These are phyloP conservation scores for Rhinogobio ventralis DNA, from an alignment of 2,797 vertebrate genomes.

Conservation along the genomic window DNA sequence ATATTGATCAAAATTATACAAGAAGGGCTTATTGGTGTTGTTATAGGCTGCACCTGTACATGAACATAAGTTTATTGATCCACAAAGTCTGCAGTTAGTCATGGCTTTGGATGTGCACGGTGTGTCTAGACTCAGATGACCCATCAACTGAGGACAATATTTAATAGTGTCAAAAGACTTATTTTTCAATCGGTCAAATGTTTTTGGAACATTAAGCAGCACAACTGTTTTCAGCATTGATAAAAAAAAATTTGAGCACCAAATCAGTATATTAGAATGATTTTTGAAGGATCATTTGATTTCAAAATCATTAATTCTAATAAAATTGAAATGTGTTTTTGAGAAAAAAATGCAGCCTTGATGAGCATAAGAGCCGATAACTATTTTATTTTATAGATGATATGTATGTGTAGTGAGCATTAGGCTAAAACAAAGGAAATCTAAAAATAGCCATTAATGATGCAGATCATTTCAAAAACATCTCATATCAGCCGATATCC, in stretches of 20 bases:
- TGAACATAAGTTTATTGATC: constrained; percentile 51
- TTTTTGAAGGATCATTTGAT: too few relatives aligned
- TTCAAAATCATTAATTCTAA: too few relatives aligned
- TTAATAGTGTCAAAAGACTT: constrained; percentile 22
- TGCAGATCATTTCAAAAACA: neutral
- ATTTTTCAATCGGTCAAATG: neutral
- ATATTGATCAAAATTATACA: constrained; percentile 31
- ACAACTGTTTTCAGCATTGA: neutral
- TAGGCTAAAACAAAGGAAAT: neutral
- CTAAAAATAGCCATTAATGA: neutral
- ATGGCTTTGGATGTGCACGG: neutral
- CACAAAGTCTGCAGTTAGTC: neutral
- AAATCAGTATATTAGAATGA: neutral
- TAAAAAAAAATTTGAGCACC: neutral
- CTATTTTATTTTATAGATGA: neutral
- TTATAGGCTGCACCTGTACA: constrained; percentile 15
- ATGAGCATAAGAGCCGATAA: too few relatives aligned
- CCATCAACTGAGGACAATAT: neutral
- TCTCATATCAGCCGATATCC: neutral
- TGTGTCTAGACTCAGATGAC: constrained; percentile 55
- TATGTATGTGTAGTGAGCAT: neutral
- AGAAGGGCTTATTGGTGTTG: constrained; percentile 1
- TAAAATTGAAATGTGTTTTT: too few relatives aligned
- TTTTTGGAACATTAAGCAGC: neutral
- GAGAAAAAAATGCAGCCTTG: too few relatives aligned